A percentile compares a stretch with the other conserved stretches of the same genome.
These are phyloP conservation scores for Oreotrochilus melanogaster DNA, from an alignment of 2,113 vertebrate genomes.

Conservation along the genomic window DNA sequence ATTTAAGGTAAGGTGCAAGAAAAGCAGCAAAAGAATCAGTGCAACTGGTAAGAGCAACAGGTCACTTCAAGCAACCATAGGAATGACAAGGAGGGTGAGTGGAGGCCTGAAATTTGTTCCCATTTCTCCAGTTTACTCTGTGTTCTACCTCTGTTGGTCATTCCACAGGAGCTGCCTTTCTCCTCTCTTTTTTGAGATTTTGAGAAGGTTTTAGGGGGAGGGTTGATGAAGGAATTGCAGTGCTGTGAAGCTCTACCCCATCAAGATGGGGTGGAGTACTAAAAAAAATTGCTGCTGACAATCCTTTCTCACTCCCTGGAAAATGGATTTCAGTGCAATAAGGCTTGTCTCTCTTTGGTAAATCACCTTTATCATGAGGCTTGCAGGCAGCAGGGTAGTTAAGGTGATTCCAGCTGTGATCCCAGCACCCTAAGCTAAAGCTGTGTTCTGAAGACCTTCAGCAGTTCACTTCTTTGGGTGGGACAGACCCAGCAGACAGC, in stretches of 20 bases:
- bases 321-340: not conserved
- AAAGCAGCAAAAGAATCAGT: not conserved
- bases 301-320: not conserved
- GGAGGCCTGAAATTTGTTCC: not conserved
- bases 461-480: not conserved
- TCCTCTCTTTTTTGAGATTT: not conserved
- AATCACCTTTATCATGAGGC: not conserved
- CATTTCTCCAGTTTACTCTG: not conserved
- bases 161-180: not conserved
- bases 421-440: not conserved
- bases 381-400: not conserved
- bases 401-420: not conserved
- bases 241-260: not conserved
- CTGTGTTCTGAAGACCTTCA: not conserved
- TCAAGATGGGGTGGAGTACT: not conserved
- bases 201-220: not conserved
- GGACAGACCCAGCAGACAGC: fast-evolving
- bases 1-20: not conserved
- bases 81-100: not conserved
- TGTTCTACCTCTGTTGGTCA: not conserved
- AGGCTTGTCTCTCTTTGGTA: not conserved
- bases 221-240: not conserved
- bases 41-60: not conserved
- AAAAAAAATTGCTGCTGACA: not conserved
- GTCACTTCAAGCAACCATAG: fast-evolving